Evolutionary conservation across 2,113 vertebrate genomes (phyloP).

Genomic region (Microcebus ravelobensis): DNA sequence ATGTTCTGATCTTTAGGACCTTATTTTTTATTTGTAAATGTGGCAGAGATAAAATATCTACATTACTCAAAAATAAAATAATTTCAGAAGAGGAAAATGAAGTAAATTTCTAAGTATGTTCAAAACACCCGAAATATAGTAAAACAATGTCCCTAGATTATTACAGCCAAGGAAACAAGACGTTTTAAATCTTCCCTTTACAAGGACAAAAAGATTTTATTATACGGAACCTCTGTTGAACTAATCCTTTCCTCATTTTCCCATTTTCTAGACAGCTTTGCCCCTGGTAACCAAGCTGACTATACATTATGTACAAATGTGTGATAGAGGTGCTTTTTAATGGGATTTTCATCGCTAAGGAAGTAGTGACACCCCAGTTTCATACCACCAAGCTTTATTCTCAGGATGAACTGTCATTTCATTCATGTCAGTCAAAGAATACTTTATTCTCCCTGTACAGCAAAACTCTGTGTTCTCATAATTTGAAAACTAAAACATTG

Average conservation of each 20-base stretch:
- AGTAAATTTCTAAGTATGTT: constrained; percentile 26
- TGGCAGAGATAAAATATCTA: not conserved
- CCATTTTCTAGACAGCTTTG: constrained; percentile 62
- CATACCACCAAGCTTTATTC: constrained; percentile 68
- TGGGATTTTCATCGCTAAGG: constrained; percentile 78
- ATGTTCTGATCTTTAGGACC: not conserved
- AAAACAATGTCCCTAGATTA: constrained; percentile 26
- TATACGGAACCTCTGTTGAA: not conserved
- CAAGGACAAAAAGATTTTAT: constrained; percentile 37
- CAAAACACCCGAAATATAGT: not conserved
- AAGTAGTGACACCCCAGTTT: constrained; percentile 77
- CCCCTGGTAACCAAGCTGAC: constrained; percentile 69
- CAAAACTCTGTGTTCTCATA: constrained; percentile 73
- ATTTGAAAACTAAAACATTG: constrained; percentile 73
- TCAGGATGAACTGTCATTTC: constrained; percentile 81
- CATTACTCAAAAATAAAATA: not conserved
- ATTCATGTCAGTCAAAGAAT: constrained; percentile 78
- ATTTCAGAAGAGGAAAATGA: constrained; percentile 38
- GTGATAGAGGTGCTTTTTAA: constrained; percentile 72
- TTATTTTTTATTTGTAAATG: constrained; percentile 34
- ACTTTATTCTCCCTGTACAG: constrained; percentile 63
- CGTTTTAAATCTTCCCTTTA: constrained; percentile 13
- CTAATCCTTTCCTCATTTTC: constrained; percentile 26
- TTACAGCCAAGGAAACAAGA: constrained; percentile 8
- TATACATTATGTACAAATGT: not conserved